Evolutionary conservation across 2,888 invertebrate species (phyloP).

Genomic region (Glomeris marginata): DNA sequence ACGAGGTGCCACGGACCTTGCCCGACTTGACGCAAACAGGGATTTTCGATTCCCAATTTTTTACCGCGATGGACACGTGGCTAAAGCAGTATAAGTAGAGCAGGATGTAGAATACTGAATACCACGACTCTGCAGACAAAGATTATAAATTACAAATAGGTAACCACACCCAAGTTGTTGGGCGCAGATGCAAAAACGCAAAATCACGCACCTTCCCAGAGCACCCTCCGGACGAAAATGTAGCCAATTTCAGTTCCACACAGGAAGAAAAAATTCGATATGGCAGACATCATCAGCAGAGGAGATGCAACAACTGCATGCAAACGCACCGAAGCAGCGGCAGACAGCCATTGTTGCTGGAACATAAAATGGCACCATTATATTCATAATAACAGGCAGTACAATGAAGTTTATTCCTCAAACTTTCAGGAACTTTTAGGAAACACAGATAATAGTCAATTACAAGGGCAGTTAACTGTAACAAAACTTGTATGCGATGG

Average conservation of each 20-base stretch:
- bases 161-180: neutral
- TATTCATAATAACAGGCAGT: neutral
- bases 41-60: slow-evolving; percentile 7
- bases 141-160: neutral
- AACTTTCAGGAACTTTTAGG: too few species aligned
- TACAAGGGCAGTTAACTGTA: too few species aligned
- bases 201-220: slow-evolving; percentile 32
- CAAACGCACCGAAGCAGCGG: slow-evolving; percentile 34
- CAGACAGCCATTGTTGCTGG: neutral
- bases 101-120: neutral
- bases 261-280: slow-evolving; percentile 80
- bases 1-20: too few species aligned
- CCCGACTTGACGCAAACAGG: neutral
- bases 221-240: slow-evolving; percentile 46
- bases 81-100: slow-evolving; percentile 7
- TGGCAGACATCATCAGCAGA: slow-evolving; percentile 57
- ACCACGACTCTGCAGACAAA: too few species aligned
- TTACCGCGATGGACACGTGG: slow-evolving; percentile 7
- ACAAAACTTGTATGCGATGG: too few species aligned
- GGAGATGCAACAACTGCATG: slow-evolving; percentile 54
- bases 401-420: too few species aligned
- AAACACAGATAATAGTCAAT: too few species aligned
- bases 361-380: slow-evolving; percentile 11
- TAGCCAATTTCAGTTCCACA: slow-evolving; percentile 57
- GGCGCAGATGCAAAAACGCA: neutral